Evolutionary conservation across 2,797 vertebrate genomes (phyloP).

Genomic region (Labeo calbasu): DNA sequence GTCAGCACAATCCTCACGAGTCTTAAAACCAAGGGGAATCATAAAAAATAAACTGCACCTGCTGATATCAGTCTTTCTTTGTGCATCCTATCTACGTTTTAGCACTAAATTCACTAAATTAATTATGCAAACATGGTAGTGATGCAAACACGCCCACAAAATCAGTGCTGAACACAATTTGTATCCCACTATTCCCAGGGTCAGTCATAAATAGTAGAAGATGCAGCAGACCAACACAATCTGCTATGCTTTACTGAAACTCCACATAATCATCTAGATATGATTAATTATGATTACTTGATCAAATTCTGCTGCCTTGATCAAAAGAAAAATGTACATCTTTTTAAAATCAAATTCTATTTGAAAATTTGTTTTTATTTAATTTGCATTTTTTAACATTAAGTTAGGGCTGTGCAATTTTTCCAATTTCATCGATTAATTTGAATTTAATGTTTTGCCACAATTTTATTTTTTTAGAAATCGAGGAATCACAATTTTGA

Average conservation of each 20-base stretch:
- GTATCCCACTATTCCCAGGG: background rate
- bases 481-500: too few relatives aligned
- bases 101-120: background rate
- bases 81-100: background rate
- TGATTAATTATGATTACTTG: background rate
- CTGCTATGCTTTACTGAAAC: background rate
- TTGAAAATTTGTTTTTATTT: too few relatives aligned
- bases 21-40: slow-evolving; percentile 3
- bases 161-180: background rate
- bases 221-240: background rate
- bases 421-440: too few relatives aligned
- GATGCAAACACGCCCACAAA: background rate
- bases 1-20: background rate
- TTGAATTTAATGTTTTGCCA: too few relatives aligned
- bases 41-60: background rate
- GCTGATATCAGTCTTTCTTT: background rate
- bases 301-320: background rate
- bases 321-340: too few relatives aligned
- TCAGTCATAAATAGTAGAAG: background rate
- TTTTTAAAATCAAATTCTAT: background rate
- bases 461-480: too few relatives aligned
- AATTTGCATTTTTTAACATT: too few relatives aligned
- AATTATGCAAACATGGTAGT: background rate
- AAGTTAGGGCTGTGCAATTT: too few relatives aligned
- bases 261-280: background rate